Evolutionary conservation across 2,797 vertebrate genomes (phyloP).

Genomic region (Oophaga sylvatica): DNA sequence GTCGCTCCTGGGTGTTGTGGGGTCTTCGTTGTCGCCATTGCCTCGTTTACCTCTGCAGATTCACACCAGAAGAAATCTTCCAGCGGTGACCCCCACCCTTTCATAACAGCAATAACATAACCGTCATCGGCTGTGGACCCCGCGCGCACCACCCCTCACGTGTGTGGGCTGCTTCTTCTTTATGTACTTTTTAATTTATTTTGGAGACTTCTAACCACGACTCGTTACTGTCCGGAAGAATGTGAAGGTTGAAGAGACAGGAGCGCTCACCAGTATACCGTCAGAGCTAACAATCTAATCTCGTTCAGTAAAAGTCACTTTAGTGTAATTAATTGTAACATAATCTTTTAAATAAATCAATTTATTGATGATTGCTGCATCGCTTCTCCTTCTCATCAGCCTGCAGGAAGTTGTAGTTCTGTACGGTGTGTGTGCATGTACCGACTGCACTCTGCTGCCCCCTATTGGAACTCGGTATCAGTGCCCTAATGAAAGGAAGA

Average conservation of each 20-base stretch:
- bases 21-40: background rate
- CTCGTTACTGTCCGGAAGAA: conserved; percentile 67
- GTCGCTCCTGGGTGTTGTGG: background rate
- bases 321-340: conserved; percentile 93
- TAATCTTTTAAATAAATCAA: conserved; percentile 98
- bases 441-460: background rate
- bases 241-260: conserved; percentile 64
- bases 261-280: conserved; percentile 66
- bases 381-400: background rate
- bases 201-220: conserved; percentile 71
- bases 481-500: no score
- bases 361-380: conserved; percentile 83
- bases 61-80: conserved; percentile 19
- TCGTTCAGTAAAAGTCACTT: conserved; percentile 80
- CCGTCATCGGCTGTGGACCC: background rate
- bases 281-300: conserved; percentile 78
- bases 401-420: background rate
- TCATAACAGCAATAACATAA: conserved; percentile 54
- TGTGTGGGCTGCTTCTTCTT: conserved; percentile 32
- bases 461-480: background rate
- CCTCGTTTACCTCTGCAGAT: background rate
- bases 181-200: conserved; percentile 82
- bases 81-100: conserved; percentile 31
- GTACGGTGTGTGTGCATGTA: no score
- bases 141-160: background rate